Conservation (phyloP, 2,797 vertebrate genomes). For the Sebastes ruberrimus region DNA sequence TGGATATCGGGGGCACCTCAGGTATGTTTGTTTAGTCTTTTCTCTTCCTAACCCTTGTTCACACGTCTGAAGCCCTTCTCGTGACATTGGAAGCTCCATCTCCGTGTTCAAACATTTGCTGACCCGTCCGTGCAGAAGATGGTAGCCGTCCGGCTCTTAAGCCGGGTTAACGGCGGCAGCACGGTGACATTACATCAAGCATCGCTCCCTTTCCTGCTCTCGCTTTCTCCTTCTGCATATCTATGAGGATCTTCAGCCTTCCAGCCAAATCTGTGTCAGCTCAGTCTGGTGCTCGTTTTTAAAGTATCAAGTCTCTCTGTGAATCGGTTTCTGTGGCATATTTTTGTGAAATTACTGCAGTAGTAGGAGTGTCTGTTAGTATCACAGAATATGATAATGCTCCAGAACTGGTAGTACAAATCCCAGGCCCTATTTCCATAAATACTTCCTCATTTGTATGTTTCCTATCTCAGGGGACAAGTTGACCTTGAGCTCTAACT, state of each 20-base stretch:
- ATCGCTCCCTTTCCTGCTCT: constrained; percentile 26
- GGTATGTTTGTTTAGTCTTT: constrained; percentile 80
- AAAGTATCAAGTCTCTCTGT: constrained; percentile 34
- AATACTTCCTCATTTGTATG: constrained; percentile 73
- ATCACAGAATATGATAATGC: constrained; percentile 49
- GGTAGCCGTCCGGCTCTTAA: constrained; percentile 23
- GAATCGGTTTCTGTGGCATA: constrained; percentile 16
- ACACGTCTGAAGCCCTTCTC: background rate
- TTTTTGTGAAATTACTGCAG: constrained; percentile 19
- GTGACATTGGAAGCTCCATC: constrained; percentile 20
- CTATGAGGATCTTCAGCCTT: constrained; percentile 61
- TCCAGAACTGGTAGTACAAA: constrained; percentile 61
- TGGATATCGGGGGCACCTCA: constrained; percentile 99
- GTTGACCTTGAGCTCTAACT: constrained; percentile 74
- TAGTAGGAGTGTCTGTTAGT: constrained; percentile 23
- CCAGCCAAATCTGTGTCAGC: constrained; percentile 54
- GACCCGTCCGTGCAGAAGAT: constrained; percentile 29
- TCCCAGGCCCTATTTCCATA: constrained; percentile 67
- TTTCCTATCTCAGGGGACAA: constrained; percentile 64
- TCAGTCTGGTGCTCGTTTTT: constrained; percentile 42
- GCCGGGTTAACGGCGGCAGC: constrained; percentile 32
- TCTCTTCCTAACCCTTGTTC: constrained; percentile 3
- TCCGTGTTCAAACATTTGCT: constrained; percentile 39
- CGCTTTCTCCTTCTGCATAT: constrained; percentile 44
- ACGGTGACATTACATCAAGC: constrained; percentile 71